Conservation (phyloP, 2,888 invertebrate genomes). For the Hyalella azteca region DNA sequence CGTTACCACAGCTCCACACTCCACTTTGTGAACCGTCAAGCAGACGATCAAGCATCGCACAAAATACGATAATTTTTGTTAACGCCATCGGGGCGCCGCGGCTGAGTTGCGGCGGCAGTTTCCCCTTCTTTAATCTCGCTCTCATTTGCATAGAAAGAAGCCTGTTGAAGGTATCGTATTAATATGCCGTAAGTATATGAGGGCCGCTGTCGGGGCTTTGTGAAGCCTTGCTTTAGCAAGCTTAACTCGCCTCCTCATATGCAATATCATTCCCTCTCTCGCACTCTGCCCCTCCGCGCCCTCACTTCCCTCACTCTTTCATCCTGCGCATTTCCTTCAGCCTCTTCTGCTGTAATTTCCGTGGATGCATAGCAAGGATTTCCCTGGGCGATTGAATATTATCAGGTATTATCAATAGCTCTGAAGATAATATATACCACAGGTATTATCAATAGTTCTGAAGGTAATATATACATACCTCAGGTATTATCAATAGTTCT, state of each 20-base stretch:
- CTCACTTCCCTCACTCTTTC: neutral
- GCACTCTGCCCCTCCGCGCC: neutral
- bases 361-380: neutral
- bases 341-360: neutral
- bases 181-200: conserved; percentile 20
- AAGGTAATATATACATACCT: too few relatives aligned
- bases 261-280: neutral
- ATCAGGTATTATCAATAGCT: too few relatives aligned
- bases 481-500: too few relatives aligned
- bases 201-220: neutral
- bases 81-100: too few relatives aligned
- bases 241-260: neutral
- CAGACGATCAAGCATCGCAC: too few relatives aligned
- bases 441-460: too few relatives aligned
- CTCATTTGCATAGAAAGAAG: conserved; percentile 24
- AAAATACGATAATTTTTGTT: too few relatives aligned
- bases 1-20: too few relatives aligned
- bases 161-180: neutral
- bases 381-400: too few relatives aligned
- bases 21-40: too few relatives aligned
- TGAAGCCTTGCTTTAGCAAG: neutral
- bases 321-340: neutral
- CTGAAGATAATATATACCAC: too few relatives aligned
- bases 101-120: too few relatives aligned
- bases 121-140: conserved; percentile 14